Evolutionary conservation across 2,113 vertebrate genomes (phyloP).

Genomic region (Chamaea fasciata): DNA sequence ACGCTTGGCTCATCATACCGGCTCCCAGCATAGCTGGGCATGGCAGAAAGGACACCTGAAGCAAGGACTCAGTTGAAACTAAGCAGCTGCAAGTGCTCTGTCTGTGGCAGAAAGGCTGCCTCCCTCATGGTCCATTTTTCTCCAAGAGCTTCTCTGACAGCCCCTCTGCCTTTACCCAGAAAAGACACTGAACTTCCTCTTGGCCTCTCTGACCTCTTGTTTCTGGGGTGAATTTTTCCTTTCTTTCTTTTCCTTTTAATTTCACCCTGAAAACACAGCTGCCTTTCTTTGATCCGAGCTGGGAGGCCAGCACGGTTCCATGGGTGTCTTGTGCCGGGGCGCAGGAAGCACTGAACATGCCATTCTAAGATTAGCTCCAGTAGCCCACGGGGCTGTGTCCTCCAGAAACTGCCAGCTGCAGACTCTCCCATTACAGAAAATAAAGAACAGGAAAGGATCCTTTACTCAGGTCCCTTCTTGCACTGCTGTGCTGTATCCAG

Average conservation of each 20-base stretch:
- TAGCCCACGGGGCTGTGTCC: slow-evolving; percentile 17
- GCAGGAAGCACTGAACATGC: slow-evolving; percentile 36
- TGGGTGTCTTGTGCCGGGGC: not conserved
- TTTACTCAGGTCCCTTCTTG: not conserved
- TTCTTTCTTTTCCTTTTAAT: not conserved
- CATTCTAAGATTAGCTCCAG: slow-evolving; percentile 74
- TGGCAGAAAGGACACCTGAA: not conserved
- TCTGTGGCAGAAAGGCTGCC: not conserved
- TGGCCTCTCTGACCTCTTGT: not conserved
- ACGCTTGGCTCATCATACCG: not conserved
- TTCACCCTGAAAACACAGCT: not conserved
- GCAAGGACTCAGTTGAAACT: not conserved
- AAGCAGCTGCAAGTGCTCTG: not conserved
- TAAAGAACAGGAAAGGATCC: not conserved
- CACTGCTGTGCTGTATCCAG: not conserved
- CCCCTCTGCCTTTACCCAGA: not conserved
- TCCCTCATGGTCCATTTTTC: not conserved
- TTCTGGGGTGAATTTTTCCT: not conserved
- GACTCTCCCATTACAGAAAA: slow-evolving; percentile 36
- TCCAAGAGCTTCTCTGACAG: not conserved
- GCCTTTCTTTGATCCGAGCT: not conserved
- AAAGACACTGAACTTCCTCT: not conserved
- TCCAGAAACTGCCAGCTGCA: slow-evolving; percentile 47
- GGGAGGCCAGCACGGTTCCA: not conserved
- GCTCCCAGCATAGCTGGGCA: not conserved